Percentiles rank a stretch among this genome's conserved stretches.
phyloP scores from a whole-genome alignment of 2,888 invertebrate genomes.

The Latrodectus hesperus region DNA sequence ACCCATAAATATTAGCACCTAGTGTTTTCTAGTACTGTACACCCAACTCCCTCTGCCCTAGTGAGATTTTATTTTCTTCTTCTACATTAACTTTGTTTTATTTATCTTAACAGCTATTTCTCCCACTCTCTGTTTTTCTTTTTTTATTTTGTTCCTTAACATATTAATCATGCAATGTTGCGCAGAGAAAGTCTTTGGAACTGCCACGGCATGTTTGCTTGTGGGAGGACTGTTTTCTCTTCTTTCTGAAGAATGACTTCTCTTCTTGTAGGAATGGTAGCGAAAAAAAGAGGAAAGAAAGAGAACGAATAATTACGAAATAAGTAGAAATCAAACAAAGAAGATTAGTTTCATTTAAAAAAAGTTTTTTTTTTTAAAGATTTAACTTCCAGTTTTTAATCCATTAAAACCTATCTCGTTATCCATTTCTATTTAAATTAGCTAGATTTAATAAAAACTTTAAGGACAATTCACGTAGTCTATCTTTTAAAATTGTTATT shows the following conservation, averaged over 20 bases:
- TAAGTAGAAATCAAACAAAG: neutral
- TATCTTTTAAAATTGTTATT: too few species aligned
- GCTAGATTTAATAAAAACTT: too few species aligned
- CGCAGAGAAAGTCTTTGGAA: slow-evolving; percentile 10
- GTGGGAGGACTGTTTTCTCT: slow-evolving; percentile 27
- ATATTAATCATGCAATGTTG: slow-evolving; percentile 44
- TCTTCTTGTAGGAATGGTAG: neutral
- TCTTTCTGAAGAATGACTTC: neutral
- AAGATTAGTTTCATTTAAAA: neutral
- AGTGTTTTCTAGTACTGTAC: neutral
- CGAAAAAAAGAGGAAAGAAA: neutral
- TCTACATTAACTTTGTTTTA: slow-evolving; percentile 56
- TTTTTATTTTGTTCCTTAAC: neutral
- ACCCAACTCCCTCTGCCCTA: slow-evolving; percentile 3
- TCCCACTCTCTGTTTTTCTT: neutral
- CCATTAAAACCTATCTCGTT: too few species aligned
- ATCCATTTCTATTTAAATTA: too few species aligned
- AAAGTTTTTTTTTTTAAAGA: neutral
- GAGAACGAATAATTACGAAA: neutral
- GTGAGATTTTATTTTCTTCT: slow-evolving; percentile 21
- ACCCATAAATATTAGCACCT: slow-evolving; percentile 57
- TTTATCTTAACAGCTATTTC: slow-evolving; percentile 38
- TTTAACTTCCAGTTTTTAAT: too few species aligned
- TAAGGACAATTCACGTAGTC: too few species aligned
- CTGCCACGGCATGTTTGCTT: slow-evolving; percentile 28